Base-by-base conservation (phyloP, 2,113 vertebrate genomes). In the Synodontis membranacea region DNA sequence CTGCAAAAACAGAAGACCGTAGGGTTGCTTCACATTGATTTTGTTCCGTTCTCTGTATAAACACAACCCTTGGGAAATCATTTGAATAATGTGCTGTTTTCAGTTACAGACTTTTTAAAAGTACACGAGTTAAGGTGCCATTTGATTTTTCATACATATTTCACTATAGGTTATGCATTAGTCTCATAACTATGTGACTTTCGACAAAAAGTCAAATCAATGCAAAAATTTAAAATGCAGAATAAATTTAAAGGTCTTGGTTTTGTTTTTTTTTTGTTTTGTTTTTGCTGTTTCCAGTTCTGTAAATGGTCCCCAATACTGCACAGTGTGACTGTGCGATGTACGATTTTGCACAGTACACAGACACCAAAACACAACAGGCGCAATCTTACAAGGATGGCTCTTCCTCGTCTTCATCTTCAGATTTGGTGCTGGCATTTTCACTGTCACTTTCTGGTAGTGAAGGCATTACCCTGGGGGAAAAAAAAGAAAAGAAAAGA, bases 361-460 rank as follows among this genome's bases (percentile, higher is more conserved):
- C 15, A 83, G 37, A 48, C 23, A 23, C 5, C 66, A 75, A 56
- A 48, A 82, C 21, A 39, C 34, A 56, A 46, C 72, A 46, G 37
- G 37, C 8, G 37, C 1, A 58, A 76, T 93, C 97, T 95, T 90
- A 99, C 98, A 99, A 91, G 84, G 95, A 95, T 2, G 93, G 95
- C 88, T 99, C 98, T 84, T 99, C 97, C 80, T 96, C 93, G 87
- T 98, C 97, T 0, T 98, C 97, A 81, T 95, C 96, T 19, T 96
- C 95, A 0, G 96, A 94, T 42, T 94, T 97, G 89, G 84, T 91
- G 82, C 91, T 96, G 76, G 97, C 95, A 92, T 96, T 95, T 89
- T 97, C 97, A 0, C 96, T 93, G 90, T 99, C 98, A 92, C 96
- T 98, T 48, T 95, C 95, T 3, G 98, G 98, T 84, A 99, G 92